Base-by-base conservation (phyloP, 2,113 vertebrate genomes). In the Dolichotis patagonum region DNA sequence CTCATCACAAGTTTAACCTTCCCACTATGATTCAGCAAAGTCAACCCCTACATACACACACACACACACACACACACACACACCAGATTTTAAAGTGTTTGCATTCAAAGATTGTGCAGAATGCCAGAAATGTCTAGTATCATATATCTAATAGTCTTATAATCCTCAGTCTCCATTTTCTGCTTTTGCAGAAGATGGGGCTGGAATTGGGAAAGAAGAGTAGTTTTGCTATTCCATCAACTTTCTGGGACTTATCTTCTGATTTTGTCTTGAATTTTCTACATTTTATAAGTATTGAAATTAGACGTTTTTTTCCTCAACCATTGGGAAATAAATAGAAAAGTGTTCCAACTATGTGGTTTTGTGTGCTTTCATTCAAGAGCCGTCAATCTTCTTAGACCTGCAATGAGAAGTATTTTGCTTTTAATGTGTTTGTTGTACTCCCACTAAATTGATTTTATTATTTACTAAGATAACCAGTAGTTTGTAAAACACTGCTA, bases 201-300 rank as follows among this genome's bases (percentile, higher is more conserved):
- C 5, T 54, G 24, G 12, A 54, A 24, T 73, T 73, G 5, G 35
- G 56, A 62, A 83, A 9, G 60, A 90, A 69, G 73, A 77, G 2
- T 35, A 41, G 0, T 87, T 96, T 93, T 60, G 32, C 63, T 43
- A 46, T 28, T 63, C 22, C 16, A 52, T 94, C 43, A 58, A 17
- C 28, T 91, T 91, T 75, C 71, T 90, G 30, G 41, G 7, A 13
- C 52, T 81, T 89, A 56, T 19, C 20, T 90, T 94, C 38, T 87
- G 30, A 78, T 85, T 95, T 94, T 89, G 22, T 75, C 62, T 97
- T 20, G 63, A 62, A 85, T 77, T 38, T 91, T 91, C 63, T 97
- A 10, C 32, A 43, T 85, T 92, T 92, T 94, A 86, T 58, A 95
- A 91, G 35, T 84, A 7, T 85, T 91, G 78, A 94, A 82, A 88